Evolutionary conservation across 2,113 vertebrate species (phyloP), one percentile per base, ranked within the genome.

Genomic region (Poecilia latipinna): DNA sequence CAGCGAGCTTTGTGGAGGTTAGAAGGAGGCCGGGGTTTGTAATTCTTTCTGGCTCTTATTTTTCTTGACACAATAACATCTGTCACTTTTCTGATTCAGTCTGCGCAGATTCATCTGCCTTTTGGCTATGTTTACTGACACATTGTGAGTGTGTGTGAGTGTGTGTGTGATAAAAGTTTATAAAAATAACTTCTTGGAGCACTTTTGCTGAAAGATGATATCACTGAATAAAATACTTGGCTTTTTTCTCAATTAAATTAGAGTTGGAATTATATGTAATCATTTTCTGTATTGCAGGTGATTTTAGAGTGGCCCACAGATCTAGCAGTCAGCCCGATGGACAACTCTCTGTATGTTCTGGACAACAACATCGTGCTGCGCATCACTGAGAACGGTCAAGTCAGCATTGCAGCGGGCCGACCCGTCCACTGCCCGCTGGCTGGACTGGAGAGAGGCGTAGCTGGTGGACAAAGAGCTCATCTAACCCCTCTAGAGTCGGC

Each of bases 301-400:
- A 97, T 97, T 79, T 92, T 99, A 90, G 98, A 99, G 74, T 99
- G 98, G 98, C 98, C 98, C 29, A 99, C 98, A 3, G 98, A 97
- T 88, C 92, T 99, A 1, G 95, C 98, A 7, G 95, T 99, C 64
- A 99, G 97, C 91, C 98, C 98, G 0, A 97, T 99, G 96, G 98
- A 99, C 88, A 99, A 99, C 89, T 99, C 98, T 33, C 95, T 99
- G 39, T 98, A 96, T 0, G 96, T 99, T 35, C 79, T 99, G 92
- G 98, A 99, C 90, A 97, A 97, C 92, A 98, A 98, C 0, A 96
- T 99, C 0, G 96, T 99, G 28, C 83, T 99, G 78, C 97, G 97
- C 90, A 97, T 99, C 92, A 98, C 96, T 0, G 96, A 98, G 78
- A 97, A 97, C 63, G 96, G 97, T 0, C 98, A 99, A 84, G 98